These are phyloP conservation scores for Siphonodentalium dalli DNA, from an alignment of 2,888 invertebrate genomes.

Conservation along the genomic window DNA sequence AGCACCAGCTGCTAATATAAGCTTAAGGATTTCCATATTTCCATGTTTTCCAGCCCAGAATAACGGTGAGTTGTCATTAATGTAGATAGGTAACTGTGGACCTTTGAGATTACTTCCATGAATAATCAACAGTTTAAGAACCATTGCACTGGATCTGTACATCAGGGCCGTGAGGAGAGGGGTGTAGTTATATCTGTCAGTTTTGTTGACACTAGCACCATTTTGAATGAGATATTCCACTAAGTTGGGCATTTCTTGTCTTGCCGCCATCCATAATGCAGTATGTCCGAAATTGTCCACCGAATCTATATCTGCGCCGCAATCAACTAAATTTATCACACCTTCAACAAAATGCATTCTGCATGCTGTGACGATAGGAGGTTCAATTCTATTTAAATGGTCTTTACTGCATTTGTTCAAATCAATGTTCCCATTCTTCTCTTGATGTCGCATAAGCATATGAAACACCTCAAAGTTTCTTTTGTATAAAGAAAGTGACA, in stretches of 20 bases:
- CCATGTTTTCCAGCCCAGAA: slow-evolving; percentile 54
- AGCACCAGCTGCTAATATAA: slow-evolving; percentile 46
- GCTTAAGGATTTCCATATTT: slow-evolving; percentile 46
- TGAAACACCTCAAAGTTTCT: slow-evolving; percentile 54
- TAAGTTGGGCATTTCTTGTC: slow-evolving; percentile 50
- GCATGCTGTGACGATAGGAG: slow-evolving; percentile 63
- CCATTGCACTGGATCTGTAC: slow-evolving; percentile 52
- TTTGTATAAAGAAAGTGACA: slow-evolving; percentile 61
- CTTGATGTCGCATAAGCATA: slow-evolving; percentile 56
- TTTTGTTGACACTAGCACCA: slow-evolving; percentile 58
- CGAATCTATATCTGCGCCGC: slow-evolving; percentile 58
- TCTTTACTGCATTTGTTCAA: slow-evolving; percentile 61
- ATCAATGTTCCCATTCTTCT: slow-evolving; percentile 48
- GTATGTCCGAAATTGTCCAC: slow-evolving; percentile 53
- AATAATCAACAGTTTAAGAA: slow-evolving; percentile 48
- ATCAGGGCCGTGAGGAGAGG: slow-evolving; percentile 53
- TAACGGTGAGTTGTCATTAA: slow-evolving; percentile 46
- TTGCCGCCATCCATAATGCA: slow-evolving; percentile 51
- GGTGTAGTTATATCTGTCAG: slow-evolving; percentile 57
- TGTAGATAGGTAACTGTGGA: slow-evolving; percentile 33
- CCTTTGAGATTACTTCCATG: slow-evolving; percentile 50
- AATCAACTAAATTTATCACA: slow-evolving; percentile 52
- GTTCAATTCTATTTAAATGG: slow-evolving; percentile 58
- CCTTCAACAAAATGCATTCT: slow-evolving; percentile 59
- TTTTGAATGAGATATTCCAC: slow-evolving; percentile 51